These are phyloP conservation scores for Nasua narica DNA, from an alignment of 2,797 vertebrate genomes.

Conservation along the genomic window DNA sequence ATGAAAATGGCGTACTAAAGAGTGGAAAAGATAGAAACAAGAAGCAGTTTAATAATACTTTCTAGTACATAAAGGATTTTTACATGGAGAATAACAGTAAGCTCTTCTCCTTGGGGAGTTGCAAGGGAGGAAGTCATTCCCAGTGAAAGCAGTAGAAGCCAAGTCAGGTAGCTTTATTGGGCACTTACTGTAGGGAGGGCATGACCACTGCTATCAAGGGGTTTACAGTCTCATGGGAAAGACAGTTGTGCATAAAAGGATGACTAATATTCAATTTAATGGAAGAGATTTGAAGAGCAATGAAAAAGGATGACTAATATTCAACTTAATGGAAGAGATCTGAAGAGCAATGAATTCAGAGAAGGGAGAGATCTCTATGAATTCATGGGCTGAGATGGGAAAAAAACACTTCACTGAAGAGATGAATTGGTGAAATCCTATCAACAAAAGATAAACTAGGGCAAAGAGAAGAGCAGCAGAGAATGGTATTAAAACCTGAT, in stretches of 20 bases:
- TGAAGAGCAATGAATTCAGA: neutral
- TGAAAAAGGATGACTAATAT: neutral
- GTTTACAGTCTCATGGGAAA: neutral
- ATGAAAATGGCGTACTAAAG: neutral
- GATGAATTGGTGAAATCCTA: neutral
- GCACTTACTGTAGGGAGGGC: neutral
- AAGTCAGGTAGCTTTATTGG: neutral
- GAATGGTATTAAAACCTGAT: neutral
- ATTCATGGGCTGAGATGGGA: neutral
- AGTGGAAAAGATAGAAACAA: neutral
- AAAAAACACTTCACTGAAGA: neutral
- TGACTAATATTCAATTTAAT: slow-evolving; percentile 24
- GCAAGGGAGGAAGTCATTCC: neutral
- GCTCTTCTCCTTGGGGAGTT: neutral
- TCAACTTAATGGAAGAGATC: slow-evolving; percentile 16
- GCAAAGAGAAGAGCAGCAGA: neutral
- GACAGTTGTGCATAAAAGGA: neutral
- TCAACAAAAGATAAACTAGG: neutral
- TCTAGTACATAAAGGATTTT: neutral
- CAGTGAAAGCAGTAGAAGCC: neutral
- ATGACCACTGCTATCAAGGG: neutral
- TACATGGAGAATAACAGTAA: neutral
- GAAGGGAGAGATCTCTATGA: neutral
- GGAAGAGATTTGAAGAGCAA: neutral
- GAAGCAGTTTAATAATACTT: neutral